These are phyloP conservation scores for Trachythela sp. DNA, from an alignment of 64 coral and sea anemone species.

Conservation along the genomic window DNA sequence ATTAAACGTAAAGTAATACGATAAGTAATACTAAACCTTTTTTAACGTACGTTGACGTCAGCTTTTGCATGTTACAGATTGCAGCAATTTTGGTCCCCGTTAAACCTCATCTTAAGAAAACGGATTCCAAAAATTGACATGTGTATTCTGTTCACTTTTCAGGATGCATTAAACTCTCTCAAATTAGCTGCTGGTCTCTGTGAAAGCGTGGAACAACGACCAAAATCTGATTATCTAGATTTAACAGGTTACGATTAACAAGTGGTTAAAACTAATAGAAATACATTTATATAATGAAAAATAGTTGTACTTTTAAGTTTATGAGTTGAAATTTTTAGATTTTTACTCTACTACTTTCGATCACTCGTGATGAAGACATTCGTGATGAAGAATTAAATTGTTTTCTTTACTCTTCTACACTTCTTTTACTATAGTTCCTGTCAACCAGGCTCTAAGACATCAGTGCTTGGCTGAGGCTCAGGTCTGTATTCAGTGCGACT, in stretches of 20 bases:
- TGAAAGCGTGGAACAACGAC: background rate
- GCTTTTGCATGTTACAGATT: too few relatives aligned
- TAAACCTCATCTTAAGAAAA: too few relatives aligned
- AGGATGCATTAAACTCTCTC: background rate
- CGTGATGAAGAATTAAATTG: background rate
- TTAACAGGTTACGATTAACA: background rate
- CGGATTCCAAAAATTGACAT: too few relatives aligned
- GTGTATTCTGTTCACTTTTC: too few relatives aligned
- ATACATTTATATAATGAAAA: too few relatives aligned
- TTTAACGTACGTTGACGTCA: too few relatives aligned
- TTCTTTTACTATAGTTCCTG: background rate
- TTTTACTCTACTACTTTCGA: too few relatives aligned
- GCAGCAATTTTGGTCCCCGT: too few relatives aligned
- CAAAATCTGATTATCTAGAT: constrained; percentile 7
- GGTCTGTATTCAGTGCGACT: background rate
- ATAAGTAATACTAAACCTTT: too few relatives aligned
- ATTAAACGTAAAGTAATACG: too few relatives aligned
- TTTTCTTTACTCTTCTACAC: background rate
- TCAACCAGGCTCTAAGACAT: background rate
- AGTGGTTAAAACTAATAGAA: too few relatives aligned
- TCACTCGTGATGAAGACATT: too few relatives aligned
- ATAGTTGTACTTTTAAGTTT: background rate
- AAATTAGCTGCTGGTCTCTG: constrained; percentile 13
- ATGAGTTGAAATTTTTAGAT: background rate
- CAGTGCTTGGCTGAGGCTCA: constrained; percentile 15